A percentile compares a stretch with the other conserved stretches of the same genome.
These are phyloP conservation scores for Anoplophora glabripennis DNA, from an alignment of 1,140 invertebrate genomes.

Conservation along the genomic window DNA sequence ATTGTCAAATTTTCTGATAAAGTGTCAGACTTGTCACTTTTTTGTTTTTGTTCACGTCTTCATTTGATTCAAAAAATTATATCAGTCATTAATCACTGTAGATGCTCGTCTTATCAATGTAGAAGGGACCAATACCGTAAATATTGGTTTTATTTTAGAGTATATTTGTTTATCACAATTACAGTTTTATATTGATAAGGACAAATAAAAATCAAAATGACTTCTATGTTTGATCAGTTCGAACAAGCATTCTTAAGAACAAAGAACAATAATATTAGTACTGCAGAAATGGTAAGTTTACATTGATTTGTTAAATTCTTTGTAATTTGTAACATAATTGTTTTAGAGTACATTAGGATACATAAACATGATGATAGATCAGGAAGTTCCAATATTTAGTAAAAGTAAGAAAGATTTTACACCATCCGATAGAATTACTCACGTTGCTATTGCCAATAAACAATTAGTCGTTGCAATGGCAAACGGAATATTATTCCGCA, in stretches of 20 bases:
- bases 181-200: neutral
- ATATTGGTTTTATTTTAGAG: too few species aligned
- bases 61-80: too few species aligned
- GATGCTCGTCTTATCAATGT: too few species aligned
- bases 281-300: slow-evolving; percentile 36
- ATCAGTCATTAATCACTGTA: too few species aligned
- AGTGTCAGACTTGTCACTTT: too few species aligned
- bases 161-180: too few species aligned
- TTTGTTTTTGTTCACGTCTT: too few species aligned
- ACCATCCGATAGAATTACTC: slow-evolving; percentile 71
- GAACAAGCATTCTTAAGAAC: slow-evolving; percentile 39
- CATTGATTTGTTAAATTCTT: neutral
- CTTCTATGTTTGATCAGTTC: slow-evolving; percentile 44
- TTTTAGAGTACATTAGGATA: slow-evolving; percentile 58
- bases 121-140: too few species aligned
- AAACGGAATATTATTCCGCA: slow-evolving; percentile 75
- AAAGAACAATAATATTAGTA: slow-evolving; percentile 27
- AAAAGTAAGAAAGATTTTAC: slow-evolving; percentile 76
- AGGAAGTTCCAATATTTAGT: slow-evolving; percentile 73
- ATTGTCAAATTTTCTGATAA: too few species aligned
- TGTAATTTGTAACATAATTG: neutral
- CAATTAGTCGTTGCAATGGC: slow-evolving; percentile 80
- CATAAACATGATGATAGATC: slow-evolving; percentile 66
- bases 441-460: slow-evolving; percentile 79
- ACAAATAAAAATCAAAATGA: slow-evolving; percentile 24